These are phyloP conservation scores for Melanostoma mellinum DNA, from an alignment of 2,888 invertebrate genomes.

Conservation along the genomic window DNA sequence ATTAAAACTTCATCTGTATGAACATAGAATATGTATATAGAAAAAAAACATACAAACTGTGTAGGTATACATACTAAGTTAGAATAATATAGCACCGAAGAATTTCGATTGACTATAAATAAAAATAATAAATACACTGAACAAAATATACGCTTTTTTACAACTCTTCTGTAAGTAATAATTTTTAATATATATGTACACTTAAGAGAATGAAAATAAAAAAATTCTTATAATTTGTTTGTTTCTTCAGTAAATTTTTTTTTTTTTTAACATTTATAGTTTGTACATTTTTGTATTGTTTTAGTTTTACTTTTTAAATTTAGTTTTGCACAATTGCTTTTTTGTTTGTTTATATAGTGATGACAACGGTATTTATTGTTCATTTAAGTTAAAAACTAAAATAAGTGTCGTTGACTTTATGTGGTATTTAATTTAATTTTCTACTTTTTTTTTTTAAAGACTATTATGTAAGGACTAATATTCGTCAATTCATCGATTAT, in stretches of 20 bases:
- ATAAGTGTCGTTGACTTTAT: slow-evolving; percentile 61
- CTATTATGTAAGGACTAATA: background rate
- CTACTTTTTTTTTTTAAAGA: slow-evolving; percentile 8
- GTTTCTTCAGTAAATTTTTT: background rate
- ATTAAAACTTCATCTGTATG: too few species aligned
- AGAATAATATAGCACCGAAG: slow-evolving; percentile 69
- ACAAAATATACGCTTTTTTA: background rate
- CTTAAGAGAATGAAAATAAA: slow-evolving; percentile 14
- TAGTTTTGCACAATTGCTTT: background rate
- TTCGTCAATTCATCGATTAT: slow-evolving; percentile 6
- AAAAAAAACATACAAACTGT: slow-evolving; percentile 9
- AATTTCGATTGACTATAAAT: slow-evolving; percentile 64
- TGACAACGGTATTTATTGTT: slow-evolving; percentile 27
- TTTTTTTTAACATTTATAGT: slow-evolving; percentile 44
- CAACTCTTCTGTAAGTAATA: slow-evolving; percentile 40
- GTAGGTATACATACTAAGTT: slow-evolving; percentile 8
- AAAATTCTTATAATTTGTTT: background rate
- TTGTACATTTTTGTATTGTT: slow-evolving; percentile 54
- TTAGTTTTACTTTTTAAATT: slow-evolving; percentile 52
- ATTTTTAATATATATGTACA: slow-evolving; percentile 37
- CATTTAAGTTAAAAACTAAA: slow-evolving; percentile 27
- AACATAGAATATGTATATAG: background rate
- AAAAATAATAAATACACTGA: slow-evolving; percentile 21
- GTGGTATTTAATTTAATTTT: slow-evolving; percentile 22
- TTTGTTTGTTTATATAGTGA: slow-evolving; percentile 39